phyloP scores from a whole-genome alignment of 2,113 vertebrate genomes.

The Silurus asotus region DNA sequence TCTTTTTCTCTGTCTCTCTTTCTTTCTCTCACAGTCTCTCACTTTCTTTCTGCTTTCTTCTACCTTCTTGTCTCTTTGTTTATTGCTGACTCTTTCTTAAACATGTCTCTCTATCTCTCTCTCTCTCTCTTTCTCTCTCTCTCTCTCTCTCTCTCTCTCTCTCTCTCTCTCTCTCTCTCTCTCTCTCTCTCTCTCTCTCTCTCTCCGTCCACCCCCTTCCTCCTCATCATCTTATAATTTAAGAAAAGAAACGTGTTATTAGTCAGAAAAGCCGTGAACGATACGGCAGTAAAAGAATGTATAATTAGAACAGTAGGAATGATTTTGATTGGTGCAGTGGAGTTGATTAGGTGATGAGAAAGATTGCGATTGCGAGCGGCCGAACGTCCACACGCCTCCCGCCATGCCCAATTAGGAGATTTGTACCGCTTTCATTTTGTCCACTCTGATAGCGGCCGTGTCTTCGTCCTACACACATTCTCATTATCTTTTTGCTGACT shows the following conservation, averaged over 20 bases:
- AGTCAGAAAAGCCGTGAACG: constrained; percentile 23
- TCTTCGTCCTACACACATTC: constrained; percentile 3
- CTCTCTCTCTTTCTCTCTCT: not conserved
- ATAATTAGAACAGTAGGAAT: constrained; percentile 50
- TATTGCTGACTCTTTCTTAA: not conserved
- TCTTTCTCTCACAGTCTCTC: not conserved
- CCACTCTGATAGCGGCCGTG: constrained; percentile 11
- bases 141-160: not conserved
- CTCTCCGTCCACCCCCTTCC: not conserved
- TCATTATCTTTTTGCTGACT: constrained; percentile 49
- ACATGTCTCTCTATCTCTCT: too few species aligned
- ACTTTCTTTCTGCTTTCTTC: not conserved
- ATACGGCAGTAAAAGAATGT: constrained; percentile 29
- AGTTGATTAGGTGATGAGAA: constrained; percentile 47
- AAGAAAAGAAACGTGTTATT: constrained; percentile 40
- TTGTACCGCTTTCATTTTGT: constrained; percentile 49
- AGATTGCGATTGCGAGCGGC: constrained; percentile 40
- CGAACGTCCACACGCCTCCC: constrained; percentile 27
- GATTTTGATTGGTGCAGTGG: constrained; percentile 46
- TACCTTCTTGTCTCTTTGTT: not conserved
- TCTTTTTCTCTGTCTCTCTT: not conserved
- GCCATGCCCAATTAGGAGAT: constrained; percentile 43
- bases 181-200: not conserved
- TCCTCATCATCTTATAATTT: constrained; percentile 16
- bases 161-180: not conserved